A percentile compares a stretch with the other conserved stretches of the same genome.
phyloP scores from a whole-genome alignment of 1,140 invertebrate species.

The Bombus superbus region DNA sequence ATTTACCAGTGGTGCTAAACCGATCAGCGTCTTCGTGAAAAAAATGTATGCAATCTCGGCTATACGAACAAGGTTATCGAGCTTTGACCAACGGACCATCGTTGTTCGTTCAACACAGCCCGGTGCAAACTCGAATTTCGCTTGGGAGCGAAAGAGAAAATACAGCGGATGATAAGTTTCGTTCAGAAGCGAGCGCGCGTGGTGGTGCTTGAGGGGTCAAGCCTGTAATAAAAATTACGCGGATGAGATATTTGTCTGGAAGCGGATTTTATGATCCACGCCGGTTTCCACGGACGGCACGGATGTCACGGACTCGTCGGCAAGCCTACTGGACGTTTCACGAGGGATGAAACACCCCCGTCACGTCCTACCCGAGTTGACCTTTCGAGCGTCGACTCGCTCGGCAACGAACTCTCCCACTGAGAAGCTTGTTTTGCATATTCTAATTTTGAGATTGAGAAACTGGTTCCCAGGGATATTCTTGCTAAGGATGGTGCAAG shows the following conservation, averaged over 20 bases:
- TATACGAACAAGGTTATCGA: neutral
- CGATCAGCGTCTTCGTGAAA: neutral
- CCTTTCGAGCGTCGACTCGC: neutral
- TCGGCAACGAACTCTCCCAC: neutral
- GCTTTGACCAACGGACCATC: constrained; percentile 7
- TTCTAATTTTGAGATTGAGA: neutral
- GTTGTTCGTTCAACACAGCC: neutral
- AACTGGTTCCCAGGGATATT: neutral
- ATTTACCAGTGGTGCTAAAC: neutral
- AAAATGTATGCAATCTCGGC: neutral
- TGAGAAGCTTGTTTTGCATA: neutral
- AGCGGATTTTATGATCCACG: neutral
- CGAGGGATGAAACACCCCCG: too few species aligned
- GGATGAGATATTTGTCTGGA: constrained; percentile 32
- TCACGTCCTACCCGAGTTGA: neutral
- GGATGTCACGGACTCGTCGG: neutral
- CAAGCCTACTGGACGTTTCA: neutral
- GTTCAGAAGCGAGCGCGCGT: neutral
- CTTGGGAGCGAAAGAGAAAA: neutral
- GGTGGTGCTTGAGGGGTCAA: neutral
- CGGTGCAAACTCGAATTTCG: neutral
- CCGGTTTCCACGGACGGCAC: neutral
- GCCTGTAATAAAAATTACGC: constrained; percentile 36
- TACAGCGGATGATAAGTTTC: neutral
- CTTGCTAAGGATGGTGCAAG: neutral